phyloP scores from a whole-genome alignment of 2,888 invertebrate genomes.

The Cheilosia vernalis region DNA sequence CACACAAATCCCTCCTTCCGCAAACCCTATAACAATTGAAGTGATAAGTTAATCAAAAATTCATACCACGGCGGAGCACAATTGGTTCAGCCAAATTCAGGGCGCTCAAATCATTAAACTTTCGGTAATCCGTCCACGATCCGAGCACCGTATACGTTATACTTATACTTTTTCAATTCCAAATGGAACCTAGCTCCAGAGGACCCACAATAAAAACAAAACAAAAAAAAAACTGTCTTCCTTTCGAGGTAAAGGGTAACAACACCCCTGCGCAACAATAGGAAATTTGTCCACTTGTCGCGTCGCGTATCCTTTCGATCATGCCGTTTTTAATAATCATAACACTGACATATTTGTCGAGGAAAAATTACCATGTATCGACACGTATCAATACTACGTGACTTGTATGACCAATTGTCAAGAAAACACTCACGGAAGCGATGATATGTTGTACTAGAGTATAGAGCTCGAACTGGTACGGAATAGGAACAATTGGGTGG shows the following conservation, averaged over 20 bases:
- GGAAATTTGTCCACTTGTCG: conserved; percentile 43
- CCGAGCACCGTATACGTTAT: neutral
- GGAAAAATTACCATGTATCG: conserved; percentile 73
- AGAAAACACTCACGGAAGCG: conserved; percentile 69
- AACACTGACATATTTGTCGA: conserved; percentile 72
- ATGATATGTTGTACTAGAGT: conserved; percentile 55
- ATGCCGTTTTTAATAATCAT: conserved; percentile 68
- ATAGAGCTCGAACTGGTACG: neutral
- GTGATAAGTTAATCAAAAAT: conserved; percentile 59
- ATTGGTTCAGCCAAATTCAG: conserved; percentile 34
- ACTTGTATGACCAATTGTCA: conserved; percentile 64
- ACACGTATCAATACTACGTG: conserved; percentile 73
- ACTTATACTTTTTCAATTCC: conserved; percentile 37
- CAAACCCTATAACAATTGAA: conserved; percentile 36
- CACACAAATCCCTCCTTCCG: conserved; percentile 3
- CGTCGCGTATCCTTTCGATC: neutral
- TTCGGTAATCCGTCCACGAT: conserved; percentile 50
- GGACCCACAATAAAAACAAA: conserved; percentile 2
- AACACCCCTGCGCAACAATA: conserved; percentile 52
- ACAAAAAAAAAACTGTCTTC: conserved; percentile 5
- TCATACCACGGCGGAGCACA: conserved; percentile 32
- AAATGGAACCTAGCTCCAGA: conserved; percentile 26
- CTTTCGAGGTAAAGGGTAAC: conserved; percentile 51
- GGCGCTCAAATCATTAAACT: conserved; percentile 55
- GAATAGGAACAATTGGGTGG: conserved; percentile 23